Evolutionary conservation across 1,140 invertebrate genomes (phyloP).

Genomic region (Idris sp.): DNA sequence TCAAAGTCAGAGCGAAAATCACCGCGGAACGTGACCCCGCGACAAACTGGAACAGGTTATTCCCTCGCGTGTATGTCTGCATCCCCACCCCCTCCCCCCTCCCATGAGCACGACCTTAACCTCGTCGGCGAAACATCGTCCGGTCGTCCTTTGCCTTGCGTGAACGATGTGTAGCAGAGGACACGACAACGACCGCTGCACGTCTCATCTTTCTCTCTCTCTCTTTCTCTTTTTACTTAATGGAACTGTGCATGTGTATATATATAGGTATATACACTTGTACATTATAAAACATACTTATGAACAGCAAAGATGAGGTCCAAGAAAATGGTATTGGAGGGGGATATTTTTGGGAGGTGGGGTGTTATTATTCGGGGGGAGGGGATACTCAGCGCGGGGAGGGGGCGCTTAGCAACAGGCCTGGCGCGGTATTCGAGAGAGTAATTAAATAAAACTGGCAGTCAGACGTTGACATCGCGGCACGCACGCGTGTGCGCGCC

Average conservation of each 20-base stretch:
- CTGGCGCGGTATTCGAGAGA: conserved; percentile 72
- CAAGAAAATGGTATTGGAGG: too few relatives aligned
- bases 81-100: not conserved
- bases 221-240: conserved; percentile 31
- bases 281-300: too few relatives aligned
- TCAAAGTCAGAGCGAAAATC: conserved; percentile 26
- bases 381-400: too few relatives aligned
- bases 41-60: conserved; percentile 62
- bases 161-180: conserved; percentile 45
- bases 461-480: conserved; percentile 71
- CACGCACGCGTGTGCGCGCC: conserved; percentile 24
- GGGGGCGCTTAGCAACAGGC: conserved; percentile 78
- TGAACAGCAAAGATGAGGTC: too few relatives aligned
- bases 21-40: conserved; percentile 37
- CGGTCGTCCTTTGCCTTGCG: conserved; percentile 52
- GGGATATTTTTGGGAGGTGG: too few relatives aligned
- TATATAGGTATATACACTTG: too few relatives aligned
- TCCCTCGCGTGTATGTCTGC: conserved; percentile 27
- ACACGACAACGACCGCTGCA: conserved; percentile 22
- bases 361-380: too few relatives aligned
- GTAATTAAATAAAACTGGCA: conserved; percentile 77
- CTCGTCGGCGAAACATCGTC: conserved; percentile 53
- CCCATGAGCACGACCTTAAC: conserved; percentile 52
- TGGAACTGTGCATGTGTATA: too few relatives aligned
- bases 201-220: conserved; percentile 34